Percentiles rank a stretch among this genome's conserved stretches.
Evolutionary conservation across 2,888 invertebrate genomes (phyloP).

Genomic region (Balanococcus diminutus): DNA sequence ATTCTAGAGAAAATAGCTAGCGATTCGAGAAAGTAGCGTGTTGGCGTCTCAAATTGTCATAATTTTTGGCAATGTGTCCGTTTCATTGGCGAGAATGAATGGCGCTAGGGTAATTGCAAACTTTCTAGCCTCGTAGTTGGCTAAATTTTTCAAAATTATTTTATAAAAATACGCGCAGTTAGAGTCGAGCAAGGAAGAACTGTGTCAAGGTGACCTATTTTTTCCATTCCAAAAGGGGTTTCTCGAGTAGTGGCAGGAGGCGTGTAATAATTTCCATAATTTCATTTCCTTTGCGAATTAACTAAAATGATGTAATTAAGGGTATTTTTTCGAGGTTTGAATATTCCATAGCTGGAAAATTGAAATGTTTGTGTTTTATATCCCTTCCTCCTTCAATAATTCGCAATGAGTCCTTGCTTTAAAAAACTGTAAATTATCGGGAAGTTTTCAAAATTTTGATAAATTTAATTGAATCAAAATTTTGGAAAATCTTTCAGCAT

Average conservation of each 20-base stretch:
- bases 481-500: too few species aligned
- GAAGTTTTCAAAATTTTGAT: too few species aligned
- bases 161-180: background rate
- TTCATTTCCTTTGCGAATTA: background rate
- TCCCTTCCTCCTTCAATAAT: too few species aligned
- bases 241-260: background rate
- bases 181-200: background rate
- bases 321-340: too few species aligned
- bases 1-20: background rate
- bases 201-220: background rate
- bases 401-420: too few species aligned
- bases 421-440: too few species aligned
- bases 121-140: background rate
- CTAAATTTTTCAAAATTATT: background rate
- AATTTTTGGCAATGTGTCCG: constrained; percentile 11
- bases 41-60: background rate
- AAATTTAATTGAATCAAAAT: too few species aligned
- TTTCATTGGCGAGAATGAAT: background rate
- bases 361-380: too few species aligned
- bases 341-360: too few species aligned
- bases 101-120: background rate
- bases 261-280: background rate
- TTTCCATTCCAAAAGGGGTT: background rate
- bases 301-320: too few species aligned
- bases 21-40: background rate